Evolutionary conservation across 2,113 vertebrate genomes (phyloP).

Genomic region (Saccopteryx bilineata): DNA sequence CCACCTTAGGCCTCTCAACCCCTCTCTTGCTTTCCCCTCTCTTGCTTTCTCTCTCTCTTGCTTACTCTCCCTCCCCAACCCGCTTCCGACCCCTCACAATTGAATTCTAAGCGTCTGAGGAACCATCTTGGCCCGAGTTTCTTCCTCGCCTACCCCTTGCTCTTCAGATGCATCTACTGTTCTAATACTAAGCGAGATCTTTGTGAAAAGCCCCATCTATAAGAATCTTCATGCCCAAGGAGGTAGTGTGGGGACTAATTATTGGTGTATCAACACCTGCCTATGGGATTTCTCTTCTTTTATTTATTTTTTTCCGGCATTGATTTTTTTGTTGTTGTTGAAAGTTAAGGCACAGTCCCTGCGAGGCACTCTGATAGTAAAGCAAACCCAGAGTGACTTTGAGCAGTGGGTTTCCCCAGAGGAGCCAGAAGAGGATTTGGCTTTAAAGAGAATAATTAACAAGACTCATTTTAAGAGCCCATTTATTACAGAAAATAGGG

Average conservation of each 20-base stretch:
- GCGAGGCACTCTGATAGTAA: constrained; percentile 20
- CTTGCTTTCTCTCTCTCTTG: neutral
- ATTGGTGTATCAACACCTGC: constrained; percentile 4
- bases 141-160: neutral
- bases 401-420: constrained; percentile 10
- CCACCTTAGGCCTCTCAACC: neutral
- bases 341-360: constrained; percentile 49
- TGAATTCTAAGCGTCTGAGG: neutral
- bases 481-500: constrained; percentile 74
- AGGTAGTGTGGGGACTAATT: constrained; percentile 42
- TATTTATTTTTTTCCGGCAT: neutral
- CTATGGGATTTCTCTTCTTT: constrained; percentile 23
- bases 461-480: constrained; percentile 54
- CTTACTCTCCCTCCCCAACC: neutral
- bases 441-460: constrained; percentile 77
- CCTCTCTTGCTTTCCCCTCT: neutral
- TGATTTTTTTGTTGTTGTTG: constrained; percentile 67
- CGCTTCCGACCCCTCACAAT: fast-evolving
- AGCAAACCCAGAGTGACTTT: constrained; percentile 53
- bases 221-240: constrained; percentile 8
- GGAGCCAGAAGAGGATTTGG: constrained; percentile 54
- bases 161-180: neutral
- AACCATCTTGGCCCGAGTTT: neutral
- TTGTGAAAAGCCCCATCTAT: neutral
- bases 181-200: neutral